These are phyloP conservation scores for Drosophila cognata DNA, from an alignment of 2,888 invertebrate species.

Conservation along the genomic window DNA sequence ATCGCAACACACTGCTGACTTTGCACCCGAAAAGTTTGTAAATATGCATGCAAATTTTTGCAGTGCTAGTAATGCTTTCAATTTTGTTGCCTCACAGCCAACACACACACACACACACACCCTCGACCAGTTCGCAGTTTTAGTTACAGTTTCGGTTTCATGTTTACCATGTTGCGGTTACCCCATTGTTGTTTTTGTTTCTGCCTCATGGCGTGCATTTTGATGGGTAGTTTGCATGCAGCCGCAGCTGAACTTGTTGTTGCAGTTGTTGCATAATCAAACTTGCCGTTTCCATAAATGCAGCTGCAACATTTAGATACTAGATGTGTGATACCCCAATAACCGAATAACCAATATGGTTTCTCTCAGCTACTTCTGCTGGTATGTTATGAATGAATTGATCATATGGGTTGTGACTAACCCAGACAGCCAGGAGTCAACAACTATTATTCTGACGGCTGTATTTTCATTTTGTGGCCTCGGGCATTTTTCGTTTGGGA, in stretches of 20 bases:
- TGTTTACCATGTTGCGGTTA: slow-evolving; percentile 77
- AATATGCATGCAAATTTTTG: slow-evolving; percentile 80
- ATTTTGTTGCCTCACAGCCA: slow-evolving; percentile 61
- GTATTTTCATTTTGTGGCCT: slow-evolving; percentile 24
- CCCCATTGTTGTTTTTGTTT: slow-evolving; percentile 29
- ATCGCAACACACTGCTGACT: slow-evolving; percentile 43
- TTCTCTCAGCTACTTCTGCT: slow-evolving; percentile 20
- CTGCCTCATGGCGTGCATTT: slow-evolving; percentile 65
- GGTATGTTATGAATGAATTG: slow-evolving; percentile 37
- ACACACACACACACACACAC: slow-evolving; percentile 22
- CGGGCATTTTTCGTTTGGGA: slow-evolving; percentile 48
- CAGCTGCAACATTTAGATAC: slow-evolving; percentile 30
- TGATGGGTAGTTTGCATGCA: slow-evolving; percentile 49
- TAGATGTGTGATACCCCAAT: slow-evolving; percentile 27
- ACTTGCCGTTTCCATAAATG: slow-evolving; percentile 72
- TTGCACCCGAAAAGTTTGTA: slow-evolving; percentile 67
- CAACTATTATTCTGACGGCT: slow-evolving; percentile 17
- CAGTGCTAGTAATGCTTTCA: slow-evolving; percentile 66
- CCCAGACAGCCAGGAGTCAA: slow-evolving; percentile 6
- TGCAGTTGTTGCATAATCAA: slow-evolving; percentile 66
- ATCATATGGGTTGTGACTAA: slow-evolving; percentile 33
- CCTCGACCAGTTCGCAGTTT: slow-evolving; percentile 58
- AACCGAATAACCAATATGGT: slow-evolving; percentile 24
- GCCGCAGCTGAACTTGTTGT: slow-evolving; percentile 17
- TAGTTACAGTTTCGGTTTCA: slow-evolving; percentile 79